Evolutionary conservation across 2,888 invertebrate genomes (phyloP), one percentile per base, ranked within the genome.

Genomic region (Drosophila prolongata): DNA sequence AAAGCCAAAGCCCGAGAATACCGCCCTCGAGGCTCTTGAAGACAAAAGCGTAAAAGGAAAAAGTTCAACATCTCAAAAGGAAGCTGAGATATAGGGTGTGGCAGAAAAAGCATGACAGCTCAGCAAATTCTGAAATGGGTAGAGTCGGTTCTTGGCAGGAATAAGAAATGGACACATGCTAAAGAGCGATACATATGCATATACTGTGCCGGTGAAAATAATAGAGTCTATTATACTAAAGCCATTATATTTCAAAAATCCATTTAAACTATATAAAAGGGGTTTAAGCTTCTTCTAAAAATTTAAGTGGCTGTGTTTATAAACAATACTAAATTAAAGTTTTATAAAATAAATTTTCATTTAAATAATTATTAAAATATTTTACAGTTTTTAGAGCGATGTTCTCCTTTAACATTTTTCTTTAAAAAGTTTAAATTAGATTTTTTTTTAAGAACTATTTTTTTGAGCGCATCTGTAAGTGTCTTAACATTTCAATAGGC

Each of bases 71-170:
- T 40, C 53, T 77, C 54, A 66, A 62, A 62, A 50, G 53, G 27
- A 24, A 40, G n/a, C 46, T 53, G 62, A 61, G 73, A 50, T 68
- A 46, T 66, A 14, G 24, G 34, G 10, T 53, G 19, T 30, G 43
- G 47, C 50, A 19, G 37, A 40, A 35, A 62, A 52, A 49, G 58
- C 40, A 13, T 78, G 75, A 72, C 77, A 84, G 77, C 81, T 84
- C 85, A 87, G 87, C 81, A 81, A 61, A 75, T 83, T 84, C 56
- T 57, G 64, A 72, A 34, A 64, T 52, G 64, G 52, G 64, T 46
- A 57, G 37, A 61, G 38, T 16, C 27, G 43, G 3, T 40, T 14
- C 37, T 60, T 27, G 47, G 19, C 34, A 62, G 47, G 24, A 47
- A 35, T 47, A 62, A 35, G 34, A 37, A 59, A 35, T 35, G 55